These are phyloP conservation scores for Panonychus citri DNA, from an alignment of 1,140 invertebrate genomes.

Conservation along the genomic window DNA sequence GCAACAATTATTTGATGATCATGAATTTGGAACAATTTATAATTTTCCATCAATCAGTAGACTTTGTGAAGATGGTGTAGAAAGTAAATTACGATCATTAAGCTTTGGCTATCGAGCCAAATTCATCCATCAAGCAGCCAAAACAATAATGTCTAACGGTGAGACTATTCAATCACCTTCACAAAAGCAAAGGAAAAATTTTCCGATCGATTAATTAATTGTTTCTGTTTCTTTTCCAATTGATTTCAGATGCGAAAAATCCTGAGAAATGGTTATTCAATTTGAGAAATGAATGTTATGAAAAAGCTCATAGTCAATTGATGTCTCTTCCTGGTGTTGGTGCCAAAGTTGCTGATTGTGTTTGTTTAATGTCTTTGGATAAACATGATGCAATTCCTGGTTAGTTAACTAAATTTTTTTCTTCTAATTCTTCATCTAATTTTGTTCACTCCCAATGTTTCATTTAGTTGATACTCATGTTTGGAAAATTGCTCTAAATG, in stretches of 20 bases:
- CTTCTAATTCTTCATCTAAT: too few species aligned
- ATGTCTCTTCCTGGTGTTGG: conserved; percentile 61
- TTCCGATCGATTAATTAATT: background rate
- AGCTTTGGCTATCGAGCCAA: conserved; percentile 81
- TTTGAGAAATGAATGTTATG: conserved; percentile 41
- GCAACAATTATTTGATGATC: conserved; percentile 37
- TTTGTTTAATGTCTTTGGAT: conserved; percentile 84
- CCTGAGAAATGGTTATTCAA: conserved; percentile 37
- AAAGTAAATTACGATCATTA: conserved; percentile 41
- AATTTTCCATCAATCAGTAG: conserved; percentile 50
- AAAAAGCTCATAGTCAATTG: conserved; percentile 42
- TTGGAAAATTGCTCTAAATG: conserved; percentile 57
- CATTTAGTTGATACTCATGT: conserved; percentile 72
- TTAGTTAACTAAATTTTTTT: too few species aligned
- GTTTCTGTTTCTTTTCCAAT: background rate
- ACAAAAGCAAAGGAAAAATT: too few species aligned
- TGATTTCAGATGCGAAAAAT: conserved; percentile 33
- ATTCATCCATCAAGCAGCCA: conserved; percentile 49
- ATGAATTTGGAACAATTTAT: conserved; percentile 37
- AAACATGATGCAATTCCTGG: conserved; percentile 59
- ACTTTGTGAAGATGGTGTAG: conserved; percentile 34
- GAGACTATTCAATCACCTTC: too few species aligned
- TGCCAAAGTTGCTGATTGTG: conserved; percentile 69
- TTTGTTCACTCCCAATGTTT: too few species aligned
- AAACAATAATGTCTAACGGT: conserved; percentile 30